phyloP scores from a whole-genome alignment of 2,797 vertebrate genomes.

The Sebastes kiyomatsui region DNA sequence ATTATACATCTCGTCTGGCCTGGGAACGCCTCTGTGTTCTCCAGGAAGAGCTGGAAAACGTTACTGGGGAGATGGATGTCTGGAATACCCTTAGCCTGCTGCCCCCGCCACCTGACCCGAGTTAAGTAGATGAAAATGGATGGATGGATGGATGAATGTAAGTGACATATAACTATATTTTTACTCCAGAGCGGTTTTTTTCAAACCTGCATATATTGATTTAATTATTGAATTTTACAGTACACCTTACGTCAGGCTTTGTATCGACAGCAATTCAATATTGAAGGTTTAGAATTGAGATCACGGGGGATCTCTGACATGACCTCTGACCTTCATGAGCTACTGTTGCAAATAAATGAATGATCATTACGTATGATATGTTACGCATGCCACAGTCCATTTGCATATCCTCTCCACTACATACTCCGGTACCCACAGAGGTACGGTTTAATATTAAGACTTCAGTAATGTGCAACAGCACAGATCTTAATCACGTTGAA shows the following conservation, averaged over 20 bases:
- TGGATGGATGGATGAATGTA: neutral
- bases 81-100: neutral
- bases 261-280: neutral
- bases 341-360: neutral
- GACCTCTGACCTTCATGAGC: neutral
- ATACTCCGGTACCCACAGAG: neutral
- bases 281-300: neutral
- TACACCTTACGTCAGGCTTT: neutral
- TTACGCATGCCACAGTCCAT: neutral
- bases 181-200: neutral
- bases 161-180: neutral
- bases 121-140: neutral
- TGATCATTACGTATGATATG: neutral
- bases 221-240: neutral
- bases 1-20: neutral
- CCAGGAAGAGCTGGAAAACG: neutral
- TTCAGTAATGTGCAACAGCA: slow-evolving; percentile 1
- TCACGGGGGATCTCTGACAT: neutral
- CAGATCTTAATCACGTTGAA: slow-evolving; percentile 31
- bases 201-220: neutral
- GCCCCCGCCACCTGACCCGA: neutral
- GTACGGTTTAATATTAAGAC: slow-evolving; percentile 4
- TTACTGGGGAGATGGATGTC: neutral
- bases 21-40: neutral
- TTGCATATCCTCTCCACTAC: neutral